Evolutionary conservation across 2,888 invertebrate genomes (phyloP).

Genomic region (Cantharis rufa): DNA sequence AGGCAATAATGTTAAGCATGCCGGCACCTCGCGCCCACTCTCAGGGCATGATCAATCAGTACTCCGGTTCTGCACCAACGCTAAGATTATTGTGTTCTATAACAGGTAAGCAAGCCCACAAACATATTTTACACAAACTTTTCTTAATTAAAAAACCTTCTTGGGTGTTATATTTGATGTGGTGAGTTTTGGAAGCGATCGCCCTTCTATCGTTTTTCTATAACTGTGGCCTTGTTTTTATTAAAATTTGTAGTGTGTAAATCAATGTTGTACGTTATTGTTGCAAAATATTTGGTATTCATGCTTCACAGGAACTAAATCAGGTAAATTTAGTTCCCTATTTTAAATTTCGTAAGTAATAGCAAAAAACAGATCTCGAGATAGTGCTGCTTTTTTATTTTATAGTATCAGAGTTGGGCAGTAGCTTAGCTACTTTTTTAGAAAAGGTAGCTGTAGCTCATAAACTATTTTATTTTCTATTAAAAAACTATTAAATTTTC

Average conservation of each 20-base stretch:
- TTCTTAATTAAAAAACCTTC: neutral
- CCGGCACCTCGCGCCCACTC: slow-evolving; percentile 75
- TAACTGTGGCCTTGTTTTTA: slow-evolving; percentile 8
- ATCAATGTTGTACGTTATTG: slow-evolving; percentile 51
- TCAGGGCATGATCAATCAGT: slow-evolving; percentile 81
- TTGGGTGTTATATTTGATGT: neutral
- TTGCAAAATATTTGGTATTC: slow-evolving; percentile 56
- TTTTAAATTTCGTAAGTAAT: slow-evolving; percentile 7
- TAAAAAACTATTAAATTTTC: too few relatives aligned
- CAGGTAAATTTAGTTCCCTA: slow-evolving; percentile 57
- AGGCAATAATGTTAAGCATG: slow-evolving; percentile 95
- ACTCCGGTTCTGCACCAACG: slow-evolving; percentile 78
- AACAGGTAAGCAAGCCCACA: slow-evolving; percentile 70
- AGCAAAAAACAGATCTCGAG: neutral
- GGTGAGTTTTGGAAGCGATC: neutral
- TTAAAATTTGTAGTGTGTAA: slow-evolving; percentile 13
- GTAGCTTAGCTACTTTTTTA: neutral
- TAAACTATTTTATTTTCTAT: neutral
- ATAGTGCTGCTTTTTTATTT: slow-evolving; percentile 13
- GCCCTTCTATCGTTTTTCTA: neutral
- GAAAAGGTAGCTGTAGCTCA: neutral
- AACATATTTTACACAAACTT: neutral
- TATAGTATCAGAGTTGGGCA: neutral
- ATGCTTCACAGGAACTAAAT: slow-evolving; percentile 58
- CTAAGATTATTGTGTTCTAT: slow-evolving; percentile 92